Percentiles rank a stretch among this genome's conserved stretches.
Evolutionary conservation across 2,113 vertebrate genomes (phyloP).

Genomic region (Candoia aspera): DNA sequence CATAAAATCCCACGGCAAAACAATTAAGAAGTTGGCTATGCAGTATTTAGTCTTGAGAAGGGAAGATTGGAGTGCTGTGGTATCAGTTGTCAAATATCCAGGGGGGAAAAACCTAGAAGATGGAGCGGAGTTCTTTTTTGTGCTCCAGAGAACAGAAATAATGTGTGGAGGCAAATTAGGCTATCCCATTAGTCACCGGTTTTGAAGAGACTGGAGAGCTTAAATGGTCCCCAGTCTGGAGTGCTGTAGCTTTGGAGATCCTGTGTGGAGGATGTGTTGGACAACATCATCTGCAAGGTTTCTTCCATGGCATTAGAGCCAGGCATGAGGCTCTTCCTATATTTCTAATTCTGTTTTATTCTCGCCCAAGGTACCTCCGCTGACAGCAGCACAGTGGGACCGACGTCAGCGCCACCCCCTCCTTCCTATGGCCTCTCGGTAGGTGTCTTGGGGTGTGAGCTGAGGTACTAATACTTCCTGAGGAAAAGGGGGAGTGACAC

Average conservation of each 20-base stretch:
- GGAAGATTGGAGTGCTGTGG: not conserved
- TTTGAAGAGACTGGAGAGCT: not conserved
- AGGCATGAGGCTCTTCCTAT: not conserved
- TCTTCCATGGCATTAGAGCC: not conserved
- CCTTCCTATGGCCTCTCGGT: not conserved
- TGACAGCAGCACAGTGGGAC: not conserved
- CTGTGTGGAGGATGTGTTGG: not conserved
- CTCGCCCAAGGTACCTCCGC: not conserved
- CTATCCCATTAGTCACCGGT: not conserved
- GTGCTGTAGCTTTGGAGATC: not conserved
- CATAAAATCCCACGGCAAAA: not conserved
- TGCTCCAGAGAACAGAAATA: not conserved
- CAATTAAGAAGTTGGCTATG: not conserved
- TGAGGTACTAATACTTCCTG: not conserved
- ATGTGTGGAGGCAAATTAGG: not conserved
- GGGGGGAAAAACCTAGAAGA: not conserved
- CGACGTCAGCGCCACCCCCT: not conserved
- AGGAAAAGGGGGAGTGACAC: not conserved
- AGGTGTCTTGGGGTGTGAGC: not conserved
- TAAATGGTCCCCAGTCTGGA: not conserved
- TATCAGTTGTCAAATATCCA: not conserved
- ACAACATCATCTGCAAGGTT: not conserved
- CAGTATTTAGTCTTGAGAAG: too few relatives aligned
- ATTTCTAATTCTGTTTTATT: conserved; percentile 6
- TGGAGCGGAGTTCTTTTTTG: not conserved